phyloP scores from a whole-genome alignment of 2,797 vertebrate species.

The Uromys caudimaculatus region DNA sequence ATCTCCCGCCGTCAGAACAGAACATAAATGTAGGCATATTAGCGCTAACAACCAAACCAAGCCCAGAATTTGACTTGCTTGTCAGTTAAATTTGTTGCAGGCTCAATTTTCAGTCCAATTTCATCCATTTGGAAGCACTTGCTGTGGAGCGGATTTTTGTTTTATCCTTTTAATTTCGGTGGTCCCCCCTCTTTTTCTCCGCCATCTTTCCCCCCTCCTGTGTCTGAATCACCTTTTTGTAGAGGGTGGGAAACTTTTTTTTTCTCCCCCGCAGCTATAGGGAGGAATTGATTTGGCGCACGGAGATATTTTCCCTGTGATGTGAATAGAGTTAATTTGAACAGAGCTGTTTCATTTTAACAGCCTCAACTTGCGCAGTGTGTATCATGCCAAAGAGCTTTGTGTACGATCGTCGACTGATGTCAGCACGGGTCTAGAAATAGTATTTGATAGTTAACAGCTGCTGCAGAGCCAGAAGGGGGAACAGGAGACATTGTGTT shows the following conservation, averaged over 20 bases:
- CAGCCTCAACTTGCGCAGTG: slow-evolving; percentile 68
- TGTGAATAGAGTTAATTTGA: slow-evolving; percentile 80
- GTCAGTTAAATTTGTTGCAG: slow-evolving; percentile 80
- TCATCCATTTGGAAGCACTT: slow-evolving; percentile 80
- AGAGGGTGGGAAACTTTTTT: slow-evolving; percentile 61
- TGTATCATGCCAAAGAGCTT: slow-evolving; percentile 79
- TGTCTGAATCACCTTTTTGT: slow-evolving; percentile 72
- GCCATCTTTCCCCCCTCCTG: not conserved
- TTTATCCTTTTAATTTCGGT: slow-evolving; percentile 80
- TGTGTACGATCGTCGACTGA: slow-evolving; percentile 76
- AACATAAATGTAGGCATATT: slow-evolving; percentile 71
- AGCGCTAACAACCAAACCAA: slow-evolving; percentile 79
- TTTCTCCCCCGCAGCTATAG: slow-evolving; percentile 46
- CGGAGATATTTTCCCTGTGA: slow-evolving; percentile 65
- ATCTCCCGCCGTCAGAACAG: slow-evolving; percentile 64
- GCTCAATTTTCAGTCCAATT: slow-evolving; percentile 74
- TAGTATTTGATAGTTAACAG: slow-evolving; percentile 83
- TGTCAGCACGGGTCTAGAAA: slow-evolving; percentile 82
- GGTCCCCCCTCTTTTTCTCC: not conserved
- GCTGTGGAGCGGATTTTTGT: slow-evolving; percentile 78
- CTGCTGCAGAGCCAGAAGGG: slow-evolving; percentile 75
- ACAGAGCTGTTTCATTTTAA: slow-evolving; percentile 77
- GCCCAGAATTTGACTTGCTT: slow-evolving; percentile 77
- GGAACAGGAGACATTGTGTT: slow-evolving; percentile 72
- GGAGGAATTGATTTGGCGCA: slow-evolving; percentile 77